Evolutionary conservation across 2,113 vertebrate species (phyloP), one percentile per base, ranked within the genome.

Genomic region (Asarcornis scutulata): DNA sequence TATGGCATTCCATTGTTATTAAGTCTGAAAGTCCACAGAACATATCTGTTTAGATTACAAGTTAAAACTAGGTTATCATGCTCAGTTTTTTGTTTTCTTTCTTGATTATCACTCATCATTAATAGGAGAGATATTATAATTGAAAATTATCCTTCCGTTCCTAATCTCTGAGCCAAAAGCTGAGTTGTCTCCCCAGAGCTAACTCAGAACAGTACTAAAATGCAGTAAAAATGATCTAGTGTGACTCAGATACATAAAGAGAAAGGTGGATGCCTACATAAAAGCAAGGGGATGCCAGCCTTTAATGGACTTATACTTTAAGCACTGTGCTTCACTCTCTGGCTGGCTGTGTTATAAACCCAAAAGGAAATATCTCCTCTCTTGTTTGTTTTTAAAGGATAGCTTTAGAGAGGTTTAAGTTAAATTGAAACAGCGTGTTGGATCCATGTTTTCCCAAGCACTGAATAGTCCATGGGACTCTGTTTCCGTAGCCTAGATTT

Each of bases 1-100:
- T 66, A 53, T 26, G 56, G 11, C 84, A 95, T 97, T 96, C 87
- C 78, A 74, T 83, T 92, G 53, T 11, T 79, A 92, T 93, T 90
- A 93, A 83, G 38, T 83, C 83, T 90, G 88, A 36, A 64, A 88
- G 77, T 85, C 80, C 58, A 44, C 58, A 85, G 50, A 96, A 66
- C 31, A 29, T 92, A 92, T 89, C 81, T 97, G 81, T 76, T 94
- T 86, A 91, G 66, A 59, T 94, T 96, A 80, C 96, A 96, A 95
- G 92, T 94, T 88, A 94, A 93, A 96, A 96, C 95, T 63, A 53
- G 58, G 66, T 80, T 93, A 89, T 89, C 92, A 66, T 82, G 55
- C 86, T 91, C 40, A 66, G 50, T 53, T 87, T 96, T 91, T 95
- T 96, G 69, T 97, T 97, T 95, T 93, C 66, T 93, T 91, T 94